Evolutionary conservation across 2,797 vertebrate species (phyloP).

Genomic region (Anisognathus igniventris): DNA sequence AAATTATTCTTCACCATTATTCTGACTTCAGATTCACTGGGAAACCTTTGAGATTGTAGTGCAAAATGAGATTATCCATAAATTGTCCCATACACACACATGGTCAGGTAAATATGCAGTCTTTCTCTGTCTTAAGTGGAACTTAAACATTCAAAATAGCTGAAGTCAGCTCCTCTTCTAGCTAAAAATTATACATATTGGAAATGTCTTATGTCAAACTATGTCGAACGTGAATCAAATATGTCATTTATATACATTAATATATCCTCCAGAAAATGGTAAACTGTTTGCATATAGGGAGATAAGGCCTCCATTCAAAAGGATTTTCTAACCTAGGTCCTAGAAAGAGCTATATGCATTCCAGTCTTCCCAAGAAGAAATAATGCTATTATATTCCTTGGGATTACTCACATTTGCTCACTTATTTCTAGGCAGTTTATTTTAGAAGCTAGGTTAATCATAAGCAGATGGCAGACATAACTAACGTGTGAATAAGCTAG

Average conservation of each 20-base stretch:
- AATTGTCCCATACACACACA: neutral
- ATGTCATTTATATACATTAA: neutral
- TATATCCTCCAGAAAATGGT: neutral
- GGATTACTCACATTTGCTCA: neutral
- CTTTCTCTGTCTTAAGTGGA: neutral
- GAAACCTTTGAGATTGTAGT: neutral
- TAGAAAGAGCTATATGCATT: neutral
- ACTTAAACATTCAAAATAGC: neutral
- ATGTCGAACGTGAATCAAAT: neutral
- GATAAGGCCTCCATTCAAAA: neutral
- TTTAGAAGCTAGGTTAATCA: neutral
- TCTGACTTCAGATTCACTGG: neutral
- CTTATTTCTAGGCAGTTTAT: neutral
- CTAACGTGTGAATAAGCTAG: neutral
- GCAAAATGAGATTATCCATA: neutral
- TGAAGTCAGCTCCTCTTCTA: neutral
- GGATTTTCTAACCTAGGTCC: neutral
- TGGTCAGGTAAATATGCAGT: neutral
- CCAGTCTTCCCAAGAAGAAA: neutral
- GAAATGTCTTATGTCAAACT: neutral
- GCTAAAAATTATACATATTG: neutral
- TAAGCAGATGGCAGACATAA: neutral
- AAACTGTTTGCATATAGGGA: neutral
- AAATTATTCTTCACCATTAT: neutral
- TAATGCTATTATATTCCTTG: neutral